phyloP scores from a whole-genome alignment of 1,140 invertebrate species.

The Anagrus nilaparvatae region DNA sequence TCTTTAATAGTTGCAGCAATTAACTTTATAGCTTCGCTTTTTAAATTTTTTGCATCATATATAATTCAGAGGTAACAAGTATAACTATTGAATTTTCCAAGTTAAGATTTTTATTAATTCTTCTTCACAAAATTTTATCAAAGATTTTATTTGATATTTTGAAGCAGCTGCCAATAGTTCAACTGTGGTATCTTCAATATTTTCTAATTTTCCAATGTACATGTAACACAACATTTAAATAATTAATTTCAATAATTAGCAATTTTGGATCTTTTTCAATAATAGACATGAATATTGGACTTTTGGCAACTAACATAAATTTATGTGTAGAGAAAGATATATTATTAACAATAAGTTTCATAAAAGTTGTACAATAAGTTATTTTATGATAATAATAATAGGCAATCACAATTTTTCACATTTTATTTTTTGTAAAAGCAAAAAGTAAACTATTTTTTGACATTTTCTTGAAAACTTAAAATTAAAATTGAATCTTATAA shows the following conservation, averaged over 20 bases:
- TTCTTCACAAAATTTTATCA: neutral
- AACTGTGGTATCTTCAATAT: neutral
- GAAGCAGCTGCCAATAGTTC: constrained; percentile 3
- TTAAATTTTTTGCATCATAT: neutral
- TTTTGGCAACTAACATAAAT: neutral
- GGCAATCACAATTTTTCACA: too few species aligned
- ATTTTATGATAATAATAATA: too few species aligned
- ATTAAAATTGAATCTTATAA: too few species aligned
- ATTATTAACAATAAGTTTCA: neutral
- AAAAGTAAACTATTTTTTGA: too few species aligned
- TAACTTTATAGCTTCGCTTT: neutral
- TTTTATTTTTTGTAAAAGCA: too few species aligned
- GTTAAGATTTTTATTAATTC: neutral
- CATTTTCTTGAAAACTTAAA: too few species aligned
- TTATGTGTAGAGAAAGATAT: constrained; percentile 1
- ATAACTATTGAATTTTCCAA: neutral
- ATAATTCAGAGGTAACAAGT: neutral
- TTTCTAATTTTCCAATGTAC: neutral
- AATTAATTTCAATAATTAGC: neutral
- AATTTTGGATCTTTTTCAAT: constrained; percentile 1
- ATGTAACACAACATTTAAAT: neutral
- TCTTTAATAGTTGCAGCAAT: too few species aligned
- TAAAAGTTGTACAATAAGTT: too few species aligned
- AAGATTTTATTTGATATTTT: neutral
- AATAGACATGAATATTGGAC: constrained; percentile 1